Evolutionary conservation across 2,113 vertebrate species (phyloP).

Genomic region (Apteryx mantelli): DNA sequence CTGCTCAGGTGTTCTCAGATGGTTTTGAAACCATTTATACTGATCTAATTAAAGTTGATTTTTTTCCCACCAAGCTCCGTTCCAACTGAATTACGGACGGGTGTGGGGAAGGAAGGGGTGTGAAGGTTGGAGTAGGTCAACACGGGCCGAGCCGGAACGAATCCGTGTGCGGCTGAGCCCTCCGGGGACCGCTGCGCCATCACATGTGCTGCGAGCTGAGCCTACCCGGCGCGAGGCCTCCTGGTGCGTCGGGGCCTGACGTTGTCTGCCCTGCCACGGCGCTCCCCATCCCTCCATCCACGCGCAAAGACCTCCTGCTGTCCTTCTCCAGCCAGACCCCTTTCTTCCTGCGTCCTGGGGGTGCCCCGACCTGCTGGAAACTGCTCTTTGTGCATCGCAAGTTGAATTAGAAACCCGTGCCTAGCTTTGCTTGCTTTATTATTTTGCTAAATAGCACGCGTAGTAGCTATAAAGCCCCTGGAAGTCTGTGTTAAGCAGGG

Average conservation of each 20-base stretch:
- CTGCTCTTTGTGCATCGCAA: background rate
- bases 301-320: background rate
- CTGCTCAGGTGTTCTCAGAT: background rate
- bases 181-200: background rate
- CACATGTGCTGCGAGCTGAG: background rate
- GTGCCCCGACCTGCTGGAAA: background rate
- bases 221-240: background rate
- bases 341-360: background rate
- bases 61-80: background rate
- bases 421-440: background rate
- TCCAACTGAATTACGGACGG: too few relatives aligned
- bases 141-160: background rate
- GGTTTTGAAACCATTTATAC: background rate
- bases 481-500: slow-evolving; percentile 20
- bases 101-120: background rate
- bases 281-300: background rate
- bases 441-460: slow-evolving; percentile 41
- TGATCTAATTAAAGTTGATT: background rate
- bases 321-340: background rate
- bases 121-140: background rate
- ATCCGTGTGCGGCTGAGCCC: background rate
- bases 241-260: background rate
- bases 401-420: slow-evolving; percentile 14
- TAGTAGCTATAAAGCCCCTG: slow-evolving; percentile 40
- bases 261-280: background rate